phyloP scores from a whole-genome alignment of 2,113 vertebrate species.

The Atractosteus spatula region DNA sequence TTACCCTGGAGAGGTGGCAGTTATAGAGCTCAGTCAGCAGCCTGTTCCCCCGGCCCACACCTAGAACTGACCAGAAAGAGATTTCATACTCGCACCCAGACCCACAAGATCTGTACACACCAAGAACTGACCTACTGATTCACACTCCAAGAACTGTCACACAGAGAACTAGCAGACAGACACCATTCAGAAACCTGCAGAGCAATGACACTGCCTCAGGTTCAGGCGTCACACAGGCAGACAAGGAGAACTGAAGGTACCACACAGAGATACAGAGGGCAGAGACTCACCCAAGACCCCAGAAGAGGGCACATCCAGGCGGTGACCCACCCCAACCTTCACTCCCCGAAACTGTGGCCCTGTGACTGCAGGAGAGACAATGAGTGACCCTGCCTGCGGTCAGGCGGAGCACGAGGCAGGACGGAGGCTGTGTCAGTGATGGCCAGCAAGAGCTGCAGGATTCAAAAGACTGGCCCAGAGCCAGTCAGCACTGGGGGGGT shows the following conservation, averaged over 20 bases:
- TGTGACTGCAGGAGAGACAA: slow-evolving; percentile 60
- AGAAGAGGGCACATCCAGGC: slow-evolving; percentile 77
- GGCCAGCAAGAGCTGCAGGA: no score
- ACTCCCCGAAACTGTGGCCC: slow-evolving; percentile 74
- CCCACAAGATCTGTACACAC: background rate
- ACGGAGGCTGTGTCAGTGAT: background rate
- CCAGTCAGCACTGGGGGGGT: no score
- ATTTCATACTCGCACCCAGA: background rate
- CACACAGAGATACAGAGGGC: background rate
- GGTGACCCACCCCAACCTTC: slow-evolving; percentile 79
- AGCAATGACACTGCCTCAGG: background rate
- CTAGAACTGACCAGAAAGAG: slow-evolving; percentile 69
- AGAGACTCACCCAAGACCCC: slow-evolving; percentile 81
- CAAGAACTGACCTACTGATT: background rate
- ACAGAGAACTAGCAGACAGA: background rate
- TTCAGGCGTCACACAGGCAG: background rate
- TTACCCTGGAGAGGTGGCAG: slow-evolving; percentile 78
- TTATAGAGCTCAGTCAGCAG: slow-evolving; percentile 66
- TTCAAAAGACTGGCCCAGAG: no score
- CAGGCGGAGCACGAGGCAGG: background rate
- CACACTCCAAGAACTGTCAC: background rate
- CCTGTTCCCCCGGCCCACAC: slow-evolving; percentile 70
- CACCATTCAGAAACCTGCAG: background rate
- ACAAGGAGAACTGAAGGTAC: background rate
- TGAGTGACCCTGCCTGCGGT: background rate